phyloP scores from a whole-genome alignment of 2,888 invertebrate genomes.

The Palloptera scutellata region DNA sequence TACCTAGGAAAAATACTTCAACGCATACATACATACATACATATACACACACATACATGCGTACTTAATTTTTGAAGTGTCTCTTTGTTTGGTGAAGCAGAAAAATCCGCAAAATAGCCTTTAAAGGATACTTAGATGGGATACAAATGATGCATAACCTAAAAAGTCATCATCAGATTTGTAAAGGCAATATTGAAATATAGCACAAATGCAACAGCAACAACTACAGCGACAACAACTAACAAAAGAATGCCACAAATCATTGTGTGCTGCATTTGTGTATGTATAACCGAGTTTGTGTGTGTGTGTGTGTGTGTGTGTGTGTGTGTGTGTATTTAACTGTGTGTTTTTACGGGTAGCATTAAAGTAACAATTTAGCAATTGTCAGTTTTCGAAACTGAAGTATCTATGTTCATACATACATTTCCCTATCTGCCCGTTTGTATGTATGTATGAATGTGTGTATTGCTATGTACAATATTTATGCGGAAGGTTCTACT shows the following conservation, averaged over 20 bases:
- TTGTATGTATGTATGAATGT: background rate
- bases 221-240: constrained; percentile 3
- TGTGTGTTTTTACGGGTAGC: constrained; percentile 8
- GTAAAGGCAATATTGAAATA: background rate
- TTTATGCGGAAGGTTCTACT: background rate
- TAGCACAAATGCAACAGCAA: background rate
- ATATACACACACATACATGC: background rate
- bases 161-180: constrained; percentile 20
- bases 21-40: background rate
- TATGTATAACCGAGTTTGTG: too few species aligned
- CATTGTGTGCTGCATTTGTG: too few species aligned
- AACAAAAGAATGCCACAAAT: constrained; percentile 4
- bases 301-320: background rate
- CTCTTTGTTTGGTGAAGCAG: constrained; percentile 21
- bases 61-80: background rate
- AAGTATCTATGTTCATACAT: background rate
- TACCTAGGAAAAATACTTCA: too few species aligned
- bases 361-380: constrained; percentile 39
- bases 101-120: constrained; percentile 43
- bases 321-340: background rate
- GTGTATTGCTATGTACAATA: too few species aligned
- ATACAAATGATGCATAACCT: constrained; percentile 40
- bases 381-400: constrained; percentile 25
- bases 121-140: constrained; percentile 43
- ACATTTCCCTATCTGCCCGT: background rate